Base-by-base conservation (phyloP, 2,113 vertebrate species). In the Rhineura floridana region DNA sequence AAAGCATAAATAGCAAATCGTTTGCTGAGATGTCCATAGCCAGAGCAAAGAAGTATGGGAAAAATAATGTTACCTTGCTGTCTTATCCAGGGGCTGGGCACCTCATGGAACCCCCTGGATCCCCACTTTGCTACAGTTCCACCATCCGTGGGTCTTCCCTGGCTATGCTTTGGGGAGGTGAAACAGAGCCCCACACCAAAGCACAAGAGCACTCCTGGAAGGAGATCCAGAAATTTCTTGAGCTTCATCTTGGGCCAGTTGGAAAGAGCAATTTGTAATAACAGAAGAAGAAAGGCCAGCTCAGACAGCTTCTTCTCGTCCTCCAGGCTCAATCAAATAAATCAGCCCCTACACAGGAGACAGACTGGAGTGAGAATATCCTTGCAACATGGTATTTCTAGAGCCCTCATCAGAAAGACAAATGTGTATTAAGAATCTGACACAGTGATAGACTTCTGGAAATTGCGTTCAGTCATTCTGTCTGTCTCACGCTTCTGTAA, bases 141-240 rank as follows among this genome's bases (percentile, higher is more conserved):
- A 13, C 4, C 75, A 88, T 93, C 0, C 62, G 87, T 0, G 62
- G 87, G 0, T 36, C 0, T 23, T 86, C 90, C 10, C 2, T 9
- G 2, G 91, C 93, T 0, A 0, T 93, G 85, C 28, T 1, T 0
- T 96, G 94, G 96, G 96, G 96, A 0, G 96, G 96, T 0, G 87
- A 96, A 65, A 55, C 81, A 19, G 63, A 94, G 23, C 0, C 85
- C 4, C 96, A 96, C 0, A 95, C 95, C 69, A 88, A 78, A 5
- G 96, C 96, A 0, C 96, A 96, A 73, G 94, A 96, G 0, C 88
- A 94, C 17, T 92, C 93, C 0, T 96, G 96, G 96, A 62, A 77
- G 85, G 94, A 95, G 87, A 92, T 94, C 0, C 1, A 94, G 42
- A 52, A 10, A 36, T 96, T 96, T 86, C 13, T 96, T 50, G 55